Conservation (phyloP, 2,113 vertebrate species). For the Fregetta grallaria region DNA sequence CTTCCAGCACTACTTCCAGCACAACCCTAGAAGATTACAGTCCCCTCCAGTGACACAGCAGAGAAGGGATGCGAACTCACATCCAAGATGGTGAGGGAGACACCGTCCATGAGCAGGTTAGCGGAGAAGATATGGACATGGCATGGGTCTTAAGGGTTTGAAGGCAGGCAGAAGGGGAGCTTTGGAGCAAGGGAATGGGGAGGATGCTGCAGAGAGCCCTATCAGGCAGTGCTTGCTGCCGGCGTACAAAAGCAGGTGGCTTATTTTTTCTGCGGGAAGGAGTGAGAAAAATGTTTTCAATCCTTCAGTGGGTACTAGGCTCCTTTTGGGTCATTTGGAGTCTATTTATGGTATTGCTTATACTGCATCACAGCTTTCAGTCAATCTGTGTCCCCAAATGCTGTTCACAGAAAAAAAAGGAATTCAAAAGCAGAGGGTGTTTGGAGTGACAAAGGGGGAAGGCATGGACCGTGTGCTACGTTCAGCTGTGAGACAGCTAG, state of each 20-base stretch:
- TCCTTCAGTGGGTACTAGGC: slow-evolving; percentile 1
- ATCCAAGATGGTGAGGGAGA: neutral
- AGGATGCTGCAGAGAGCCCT: neutral
- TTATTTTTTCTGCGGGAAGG: neutral
- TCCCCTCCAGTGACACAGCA: neutral
- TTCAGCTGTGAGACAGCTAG: neutral
- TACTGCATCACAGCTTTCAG: slow-evolving; percentile 4
- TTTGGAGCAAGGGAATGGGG: neutral
- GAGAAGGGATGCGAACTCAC: neutral
- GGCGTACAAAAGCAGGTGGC: neutral
- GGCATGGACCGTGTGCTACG: neutral
- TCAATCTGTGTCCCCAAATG: slow-evolving; percentile 42
- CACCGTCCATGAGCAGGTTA: neutral
- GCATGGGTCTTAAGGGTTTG: neutral
- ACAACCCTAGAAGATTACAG: neutral
- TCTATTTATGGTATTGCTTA: slow-evolving; percentile 29
- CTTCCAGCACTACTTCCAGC: neutral
- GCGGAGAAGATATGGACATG: neutral
- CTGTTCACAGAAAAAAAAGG: neutral
- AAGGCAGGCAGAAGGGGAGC: neutral
- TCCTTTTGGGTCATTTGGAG: slow-evolving; percentile 27
- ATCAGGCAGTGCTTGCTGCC: neutral
- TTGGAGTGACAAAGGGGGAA: neutral
- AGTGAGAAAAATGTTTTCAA: slow-evolving; percentile 1
- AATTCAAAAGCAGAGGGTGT: neutral